Conservation (phyloP, 2,888 invertebrate genomes). For the Nasonovia ribisnigri region DNA sequence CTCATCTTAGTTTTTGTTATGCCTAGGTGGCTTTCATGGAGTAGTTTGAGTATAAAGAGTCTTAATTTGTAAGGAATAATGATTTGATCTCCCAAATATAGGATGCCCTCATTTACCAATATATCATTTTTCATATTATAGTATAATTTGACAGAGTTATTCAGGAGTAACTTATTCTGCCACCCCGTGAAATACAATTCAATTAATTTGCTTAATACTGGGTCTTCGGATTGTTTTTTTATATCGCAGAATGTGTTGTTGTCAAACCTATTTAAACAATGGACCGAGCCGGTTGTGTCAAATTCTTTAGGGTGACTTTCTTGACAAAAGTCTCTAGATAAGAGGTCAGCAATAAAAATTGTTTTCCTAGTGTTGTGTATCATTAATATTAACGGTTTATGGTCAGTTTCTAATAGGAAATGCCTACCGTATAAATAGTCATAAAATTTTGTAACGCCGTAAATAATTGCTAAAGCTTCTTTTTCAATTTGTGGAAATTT, state of each 20-base stretch:
- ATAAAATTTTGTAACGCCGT: too few relatives aligned
- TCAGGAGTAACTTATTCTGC: background rate
- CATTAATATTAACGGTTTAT: too few relatives aligned
- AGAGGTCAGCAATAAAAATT: too few relatives aligned
- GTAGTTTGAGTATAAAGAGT: background rate
- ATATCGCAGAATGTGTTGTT: conserved; percentile 2
- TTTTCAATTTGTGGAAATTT: too few relatives aligned
- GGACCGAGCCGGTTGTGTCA: background rate
- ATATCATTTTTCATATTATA: background rate
- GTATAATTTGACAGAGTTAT: background rate
- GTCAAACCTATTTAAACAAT: background rate
- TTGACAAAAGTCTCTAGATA: too few relatives aligned
- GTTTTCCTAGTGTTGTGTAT: too few relatives aligned
- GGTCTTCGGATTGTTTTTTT: background rate
- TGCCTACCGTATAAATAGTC: too few relatives aligned
- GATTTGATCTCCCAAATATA: background rate
- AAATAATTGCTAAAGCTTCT: too few relatives aligned
- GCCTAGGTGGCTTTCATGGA: background rate
- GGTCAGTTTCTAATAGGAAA: too few relatives aligned
- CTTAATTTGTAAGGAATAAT: background rate
- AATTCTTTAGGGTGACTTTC: background rate
- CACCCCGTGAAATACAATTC: background rate
- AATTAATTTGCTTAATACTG: background rate
- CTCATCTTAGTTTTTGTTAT: background rate
- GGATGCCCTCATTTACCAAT: background rate